phyloP scores from a whole-genome alignment of 2,113 vertebrate species.

The Nothobranchius furzeri region DNA sequence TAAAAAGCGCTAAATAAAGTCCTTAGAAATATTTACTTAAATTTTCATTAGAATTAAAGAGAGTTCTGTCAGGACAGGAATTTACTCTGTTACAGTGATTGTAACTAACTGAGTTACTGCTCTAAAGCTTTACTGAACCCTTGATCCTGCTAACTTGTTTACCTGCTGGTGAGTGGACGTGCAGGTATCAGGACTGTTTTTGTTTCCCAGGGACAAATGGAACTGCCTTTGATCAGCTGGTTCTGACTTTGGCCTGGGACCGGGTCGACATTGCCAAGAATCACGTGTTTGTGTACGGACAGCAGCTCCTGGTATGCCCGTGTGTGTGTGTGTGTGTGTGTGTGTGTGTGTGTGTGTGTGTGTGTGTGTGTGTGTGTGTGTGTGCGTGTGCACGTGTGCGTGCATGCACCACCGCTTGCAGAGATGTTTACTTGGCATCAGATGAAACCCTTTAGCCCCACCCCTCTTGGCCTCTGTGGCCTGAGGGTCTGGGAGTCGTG shows the following conservation, averaged over 20 bases:
- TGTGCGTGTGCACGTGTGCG: background rate
- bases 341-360: too few species aligned
- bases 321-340: conserved; percentile 60
- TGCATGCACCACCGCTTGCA: conserved; percentile 53
- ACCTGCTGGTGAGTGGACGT: conserved; percentile 9
- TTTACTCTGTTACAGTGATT: conserved; percentile 45
- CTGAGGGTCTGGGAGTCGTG: conserved; percentile 14
- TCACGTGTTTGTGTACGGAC: conserved; percentile 98
- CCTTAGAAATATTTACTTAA: background rate
- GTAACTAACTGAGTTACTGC: conserved; percentile 52
- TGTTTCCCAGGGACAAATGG: conserved; percentile 89
- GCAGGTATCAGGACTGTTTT: conserved; percentile 14
- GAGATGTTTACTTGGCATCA: conserved; percentile 35
- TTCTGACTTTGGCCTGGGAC: conserved; percentile 97
- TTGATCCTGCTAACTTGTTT: conserved; percentile 48
- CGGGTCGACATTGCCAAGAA: conserved; percentile 99
- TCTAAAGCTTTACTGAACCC: conserved; percentile 25
- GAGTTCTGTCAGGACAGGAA: background rate
- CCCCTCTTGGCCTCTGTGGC: conserved; percentile 17
- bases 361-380: too few species aligned
- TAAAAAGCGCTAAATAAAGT: too few species aligned
- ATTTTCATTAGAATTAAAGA: too few species aligned
- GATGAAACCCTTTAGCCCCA: conserved; percentile 49
- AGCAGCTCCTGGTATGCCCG: conserved; percentile 94
- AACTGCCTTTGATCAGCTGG: conserved; percentile 96